These are phyloP conservation scores for Nineta flava DNA, from an alignment of 2,888 invertebrate species.

Conservation along the genomic window DNA sequence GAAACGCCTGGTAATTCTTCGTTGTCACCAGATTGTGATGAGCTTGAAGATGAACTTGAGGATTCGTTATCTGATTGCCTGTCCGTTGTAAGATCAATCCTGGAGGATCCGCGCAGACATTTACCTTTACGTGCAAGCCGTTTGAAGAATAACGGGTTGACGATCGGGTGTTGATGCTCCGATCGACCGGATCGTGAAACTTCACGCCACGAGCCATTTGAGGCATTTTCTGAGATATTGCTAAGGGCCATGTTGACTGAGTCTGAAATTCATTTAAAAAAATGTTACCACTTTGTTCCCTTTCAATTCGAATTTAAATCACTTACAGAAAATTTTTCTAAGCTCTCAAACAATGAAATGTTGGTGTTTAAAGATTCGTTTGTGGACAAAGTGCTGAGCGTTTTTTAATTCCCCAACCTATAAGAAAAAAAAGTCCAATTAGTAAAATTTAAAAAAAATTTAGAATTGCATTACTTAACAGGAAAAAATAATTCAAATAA, in stretches of 20 bases:
- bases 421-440: no score
- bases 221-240: not conserved
- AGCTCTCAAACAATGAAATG: no score
- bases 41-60: not conserved
- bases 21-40: no score
- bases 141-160: conserved; percentile 1
- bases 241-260: conserved; percentile 3
- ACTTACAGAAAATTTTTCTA: no score
- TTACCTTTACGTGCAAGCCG: not conserved
- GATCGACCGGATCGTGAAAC: conserved; percentile 5
- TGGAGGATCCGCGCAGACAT: not conserved
- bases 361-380: no score
- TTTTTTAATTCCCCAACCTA: no score
- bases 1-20: no score
- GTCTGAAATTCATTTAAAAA: not conserved
- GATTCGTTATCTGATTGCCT: not conserved
- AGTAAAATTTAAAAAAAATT: no score
- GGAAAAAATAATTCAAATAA: no score
- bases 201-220: conserved; percentile 3
- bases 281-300: not conserved
- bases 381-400: no score
- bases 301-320: not conserved
- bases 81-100: not conserved
- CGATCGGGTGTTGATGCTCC: conserved; percentile 4
- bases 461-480: no score